Base-by-base conservation (phyloP, 1,140 invertebrate species). In the Rhagoletis zephyria region DNA sequence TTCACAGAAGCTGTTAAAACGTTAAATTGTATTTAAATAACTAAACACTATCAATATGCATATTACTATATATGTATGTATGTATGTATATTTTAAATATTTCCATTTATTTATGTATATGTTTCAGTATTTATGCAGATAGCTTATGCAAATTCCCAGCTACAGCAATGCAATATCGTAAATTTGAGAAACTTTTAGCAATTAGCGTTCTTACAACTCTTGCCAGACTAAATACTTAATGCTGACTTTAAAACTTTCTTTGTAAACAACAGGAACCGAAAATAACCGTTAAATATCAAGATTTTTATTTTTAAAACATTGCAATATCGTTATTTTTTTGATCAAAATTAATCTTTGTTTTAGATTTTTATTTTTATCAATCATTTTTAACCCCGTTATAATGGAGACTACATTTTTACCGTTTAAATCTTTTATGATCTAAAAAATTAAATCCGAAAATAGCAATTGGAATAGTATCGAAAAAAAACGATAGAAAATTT, bases 1-100 rank as follows among this genome's bases (percentile, higher is more conserved):
- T 59, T 81, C 74, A 81, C 48, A 81, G 74, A 77, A 77, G 48
- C 48, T 30, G 74, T 81, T 81, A 56, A 81, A 81, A 81, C 74
- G 48, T 81, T 81, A 56, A 81, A 56, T 81, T 81, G 74, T 81
- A 81, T 81, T 56, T 81, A 81, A 81, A 51, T 81, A 81, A 81
- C 45, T 81, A 59, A 56, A 30, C 19, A 56, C 56, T 81, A 81
- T 30, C 45, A 81, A 81, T 81, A 81, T 19, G 74, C 74, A 56
- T 56, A 81, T 51, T 81, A 59, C 48, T 56, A 81, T 81, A 74
- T 30, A 30, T 30, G 30, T 30, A 30, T 30, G 30, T 30, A 30
- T 30, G 30, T 30, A 30, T 30, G 30, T 30, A 30, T 81, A 81
- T 81, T 56, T 81, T 45, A 81, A 81, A 81, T n/a, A 59, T 81